phyloP scores from a whole-genome alignment of 2,888 invertebrate species.

The Platypus cylindrus region DNA sequence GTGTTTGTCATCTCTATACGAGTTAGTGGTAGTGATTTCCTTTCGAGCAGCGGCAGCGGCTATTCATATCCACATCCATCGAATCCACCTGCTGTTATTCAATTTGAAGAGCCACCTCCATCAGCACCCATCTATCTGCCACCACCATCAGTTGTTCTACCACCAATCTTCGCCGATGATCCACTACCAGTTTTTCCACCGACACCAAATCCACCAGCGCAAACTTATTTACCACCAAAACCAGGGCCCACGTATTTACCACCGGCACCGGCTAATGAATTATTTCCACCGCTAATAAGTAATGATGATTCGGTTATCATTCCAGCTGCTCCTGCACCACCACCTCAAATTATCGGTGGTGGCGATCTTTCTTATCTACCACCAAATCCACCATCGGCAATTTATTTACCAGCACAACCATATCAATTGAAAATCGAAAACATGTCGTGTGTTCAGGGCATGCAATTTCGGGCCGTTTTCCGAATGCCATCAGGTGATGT shows the following conservation, averaged over 20 bases:
- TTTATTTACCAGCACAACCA: slow-evolving; percentile 10
- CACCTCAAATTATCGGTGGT: slow-evolving; percentile 10
- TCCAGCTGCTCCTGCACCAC: slow-evolving; percentile 18
- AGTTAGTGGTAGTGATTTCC: too few species aligned
- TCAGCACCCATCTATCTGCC: slow-evolving; percentile 21
- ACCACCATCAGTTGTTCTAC: too few species aligned
- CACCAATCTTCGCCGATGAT: slow-evolving; percentile 21
- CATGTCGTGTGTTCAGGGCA: slow-evolving; percentile 30
- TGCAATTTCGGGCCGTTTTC: slow-evolving; percentile 30
- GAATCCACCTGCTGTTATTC: slow-evolving; percentile 2
- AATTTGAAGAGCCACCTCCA: slow-evolving; percentile 22
- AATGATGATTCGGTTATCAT: slow-evolving; percentile 17
- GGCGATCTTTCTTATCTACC: slow-evolving; percentile 9
- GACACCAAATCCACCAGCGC: slow-evolving; percentile 7
- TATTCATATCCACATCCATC: slow-evolving; percentile 25
- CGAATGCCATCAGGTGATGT: slow-evolving; percentile 6
- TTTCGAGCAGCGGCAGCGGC: too few species aligned
- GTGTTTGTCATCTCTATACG: too few species aligned
- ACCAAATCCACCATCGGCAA: slow-evolving; percentile 7
- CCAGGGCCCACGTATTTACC: slow-evolving; percentile 20
- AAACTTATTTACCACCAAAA: slow-evolving; percentile 2
- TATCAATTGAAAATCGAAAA: slow-evolving; percentile 24
- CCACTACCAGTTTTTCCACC: slow-evolving; percentile 1
- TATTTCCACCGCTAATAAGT: slow-evolving; percentile 11
- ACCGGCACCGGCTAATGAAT: slow-evolving; percentile 18